These are phyloP conservation scores for Brachypalpus laphriformis DNA, from an alignment of 2,888 invertebrate genomes.

Conservation along the genomic window DNA sequence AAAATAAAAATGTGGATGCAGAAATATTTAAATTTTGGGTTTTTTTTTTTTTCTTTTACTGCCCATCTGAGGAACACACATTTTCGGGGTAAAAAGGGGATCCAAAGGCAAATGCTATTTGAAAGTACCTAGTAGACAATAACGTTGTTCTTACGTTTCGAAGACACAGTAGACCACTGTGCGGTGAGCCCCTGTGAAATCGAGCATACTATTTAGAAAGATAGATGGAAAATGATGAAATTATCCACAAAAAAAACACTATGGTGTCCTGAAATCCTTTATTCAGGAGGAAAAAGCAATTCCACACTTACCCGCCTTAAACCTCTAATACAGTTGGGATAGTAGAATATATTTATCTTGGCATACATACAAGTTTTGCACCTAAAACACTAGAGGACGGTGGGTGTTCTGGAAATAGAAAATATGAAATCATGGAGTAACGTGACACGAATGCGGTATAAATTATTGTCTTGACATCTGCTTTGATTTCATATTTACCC, in stretches of 20 bases:
- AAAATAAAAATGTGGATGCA: slow-evolving; percentile 56
- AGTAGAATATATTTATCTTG: background rate
- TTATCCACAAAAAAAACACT: slow-evolving; percentile 9
- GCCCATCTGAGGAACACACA: slow-evolving; percentile 46
- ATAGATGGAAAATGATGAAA: slow-evolving; percentile 40
- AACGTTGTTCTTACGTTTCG: slow-evolving; percentile 30
- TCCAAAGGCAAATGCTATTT: slow-evolving; percentile 31
- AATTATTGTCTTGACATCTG: slow-evolving; percentile 61
- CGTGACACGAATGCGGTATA: slow-evolving; percentile 61
- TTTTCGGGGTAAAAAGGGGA: slow-evolving; percentile 2
- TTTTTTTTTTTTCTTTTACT: slow-evolving; percentile 31
- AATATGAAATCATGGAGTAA: slow-evolving; percentile 50
- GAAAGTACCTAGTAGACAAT: slow-evolving; percentile 25
- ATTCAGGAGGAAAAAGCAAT: background rate
- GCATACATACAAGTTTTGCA: background rate
- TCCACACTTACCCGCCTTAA: background rate
- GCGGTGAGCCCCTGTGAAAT: slow-evolving; percentile 6
- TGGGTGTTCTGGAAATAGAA: slow-evolving; percentile 11
- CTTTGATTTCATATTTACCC: slow-evolving; percentile 46
- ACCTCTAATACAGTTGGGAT: background rate
- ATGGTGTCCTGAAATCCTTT: background rate
- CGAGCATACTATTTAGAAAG: slow-evolving; percentile 3
- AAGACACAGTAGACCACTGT: background rate
- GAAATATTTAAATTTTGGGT: slow-evolving; percentile 63
- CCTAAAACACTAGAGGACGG: background rate